Evolutionary conservation across 2,888 invertebrate species (phyloP).

Genomic region (Drosophila paucipuncta): DNA sequence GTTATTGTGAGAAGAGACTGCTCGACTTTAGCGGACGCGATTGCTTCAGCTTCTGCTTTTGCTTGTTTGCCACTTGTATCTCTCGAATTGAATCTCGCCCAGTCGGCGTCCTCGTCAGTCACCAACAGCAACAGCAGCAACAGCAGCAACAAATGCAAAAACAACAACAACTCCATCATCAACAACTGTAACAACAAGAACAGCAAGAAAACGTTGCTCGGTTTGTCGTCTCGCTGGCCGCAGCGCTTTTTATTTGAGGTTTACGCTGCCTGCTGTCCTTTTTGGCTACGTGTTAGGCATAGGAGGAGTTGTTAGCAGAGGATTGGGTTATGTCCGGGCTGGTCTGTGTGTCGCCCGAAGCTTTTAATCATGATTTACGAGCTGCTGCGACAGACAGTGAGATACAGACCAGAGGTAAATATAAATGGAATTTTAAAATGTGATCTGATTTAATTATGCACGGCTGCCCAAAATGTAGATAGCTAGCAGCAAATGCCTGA

Average conservation of each 20-base stretch:
- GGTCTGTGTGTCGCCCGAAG: slow-evolving; percentile 76
- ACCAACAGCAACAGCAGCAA: slow-evolving; percentile 22
- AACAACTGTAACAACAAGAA: slow-evolving; percentile 9
- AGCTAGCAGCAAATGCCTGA: slow-evolving; percentile 4
- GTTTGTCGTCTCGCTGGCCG: slow-evolving; percentile 68
- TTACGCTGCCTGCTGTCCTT: slow-evolving; percentile 37
- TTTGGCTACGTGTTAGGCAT: slow-evolving; percentile 73
- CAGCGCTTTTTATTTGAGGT: slow-evolving; percentile 74
- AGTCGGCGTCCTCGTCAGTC: slow-evolving; percentile 67
- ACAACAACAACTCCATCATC: slow-evolving; percentile 13
- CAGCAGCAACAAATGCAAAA: slow-evolving; percentile 20
- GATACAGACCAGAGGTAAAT: slow-evolving; percentile 76
- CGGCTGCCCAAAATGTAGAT: slow-evolving; percentile 49
- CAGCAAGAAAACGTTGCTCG: slow-evolving; percentile 21
- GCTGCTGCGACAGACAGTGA: slow-evolving; percentile 49
- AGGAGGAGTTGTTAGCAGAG: slow-evolving; percentile 43
- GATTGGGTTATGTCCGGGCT: slow-evolving; percentile 43
- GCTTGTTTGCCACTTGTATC: slow-evolving; percentile 75
- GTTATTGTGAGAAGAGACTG: slow-evolving; percentile 57
- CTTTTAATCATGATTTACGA: slow-evolving; percentile 84
- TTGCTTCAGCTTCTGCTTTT: slow-evolving; percentile 37
- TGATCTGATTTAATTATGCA: slow-evolving; percentile 83
- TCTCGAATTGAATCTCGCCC: slow-evolving; percentile 79
- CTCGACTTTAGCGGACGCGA: slow-evolving; percentile 58
- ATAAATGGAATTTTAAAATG: slow-evolving; percentile 83